Base-by-base conservation (phyloP, 2,113 vertebrate species). In the Lophius piscatorius region DNA sequence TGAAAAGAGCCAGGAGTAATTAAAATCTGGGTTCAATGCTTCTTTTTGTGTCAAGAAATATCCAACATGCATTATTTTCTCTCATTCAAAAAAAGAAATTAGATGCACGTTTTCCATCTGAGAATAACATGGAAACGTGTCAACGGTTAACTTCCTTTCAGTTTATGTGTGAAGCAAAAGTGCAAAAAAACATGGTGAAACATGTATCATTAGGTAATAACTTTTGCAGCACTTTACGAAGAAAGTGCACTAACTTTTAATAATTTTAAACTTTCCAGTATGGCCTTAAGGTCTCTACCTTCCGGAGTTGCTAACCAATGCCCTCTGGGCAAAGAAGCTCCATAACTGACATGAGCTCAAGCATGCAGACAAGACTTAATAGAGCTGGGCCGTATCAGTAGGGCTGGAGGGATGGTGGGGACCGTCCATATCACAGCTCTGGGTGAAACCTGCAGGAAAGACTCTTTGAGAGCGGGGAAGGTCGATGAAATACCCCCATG, bases 401-500 rank as follows among this genome's bases (percentile, higher is more conserved):
- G 70, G 40, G 62, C 74, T 86, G 72, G 63, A 76, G 77, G 82
- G 80, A 52, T 55, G 67, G 65, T 48, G 26, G 70, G 70, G 66
- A 76, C 59, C 6, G 67, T 67, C 55, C 67, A 20, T 79, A 84
- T 78, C 78, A 39, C 81, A 69, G 79, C 78, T 70, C 59, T 33
- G 49, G 78, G 86, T 72, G 10, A 81, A 72, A 82, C 83, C 82
- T 79, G 74, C 70, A 81, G 83, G 75, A 76, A 72, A 76, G 80
- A 68, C 71, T 82, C 71, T 63, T 83, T 78, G 64, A 80, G 74
- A 80, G 66, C 81, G 63, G 74, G 69, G 48, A 84, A 87, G 82
- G 85, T 88, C 80, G 73, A 85, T 84, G 82, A 79, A 87, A 86
- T 76, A 86, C 82, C 84, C 83, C 87, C 86, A 84, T 69, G 82